Conservation (phyloP, 2,797 vertebrate species). For the Argya squamiceps region DNA sequence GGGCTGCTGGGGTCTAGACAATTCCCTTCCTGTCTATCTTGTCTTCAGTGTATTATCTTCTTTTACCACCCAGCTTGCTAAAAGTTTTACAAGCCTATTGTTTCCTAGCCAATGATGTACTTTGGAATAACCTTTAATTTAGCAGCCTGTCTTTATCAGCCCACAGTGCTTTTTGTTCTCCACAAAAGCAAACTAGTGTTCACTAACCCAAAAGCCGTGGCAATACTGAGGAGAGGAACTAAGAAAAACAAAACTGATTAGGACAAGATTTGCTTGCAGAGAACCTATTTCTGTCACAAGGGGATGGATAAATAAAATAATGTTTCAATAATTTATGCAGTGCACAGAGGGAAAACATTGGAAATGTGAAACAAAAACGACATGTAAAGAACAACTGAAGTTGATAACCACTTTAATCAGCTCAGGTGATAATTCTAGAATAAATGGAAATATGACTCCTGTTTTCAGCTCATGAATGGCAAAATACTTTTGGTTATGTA, state of each 20-base stretch:
- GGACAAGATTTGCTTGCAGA: conserved; percentile 69
- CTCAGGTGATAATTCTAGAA: conserved; percentile 69
- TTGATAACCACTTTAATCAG: conserved; percentile 69
- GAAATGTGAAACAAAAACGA: conserved; percentile 55
- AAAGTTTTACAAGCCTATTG: conserved; percentile 20
- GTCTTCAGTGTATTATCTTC: neutral
- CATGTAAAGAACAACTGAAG: conserved; percentile 48
- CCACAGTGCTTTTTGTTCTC: conserved; percentile 39
- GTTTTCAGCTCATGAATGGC: conserved; percentile 15
- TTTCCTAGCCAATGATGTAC: neutral
- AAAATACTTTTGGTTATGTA: neutral
- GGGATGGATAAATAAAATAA: conserved; percentile 74
- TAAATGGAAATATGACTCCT: conserved; percentile 57
- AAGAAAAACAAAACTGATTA: conserved; percentile 72
- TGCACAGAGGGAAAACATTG: conserved; percentile 19
- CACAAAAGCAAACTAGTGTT: conserved; percentile 27
- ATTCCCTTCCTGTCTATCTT: neutral
- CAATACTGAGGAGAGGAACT: conserved; percentile 61
- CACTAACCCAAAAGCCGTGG: conserved; percentile 22
- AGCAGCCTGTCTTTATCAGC: conserved; percentile 45
- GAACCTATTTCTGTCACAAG: conserved; percentile 72
- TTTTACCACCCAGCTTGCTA: neutral
- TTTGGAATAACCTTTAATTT: conserved; percentile 58
- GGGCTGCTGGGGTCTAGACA: neutral
- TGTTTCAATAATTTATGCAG: conserved; percentile 77